Percentiles rank a stretch among this genome's conserved stretches.
phyloP scores from a whole-genome alignment of 2,113 vertebrate species.

The Phalacrocorax brasilianus region DNA sequence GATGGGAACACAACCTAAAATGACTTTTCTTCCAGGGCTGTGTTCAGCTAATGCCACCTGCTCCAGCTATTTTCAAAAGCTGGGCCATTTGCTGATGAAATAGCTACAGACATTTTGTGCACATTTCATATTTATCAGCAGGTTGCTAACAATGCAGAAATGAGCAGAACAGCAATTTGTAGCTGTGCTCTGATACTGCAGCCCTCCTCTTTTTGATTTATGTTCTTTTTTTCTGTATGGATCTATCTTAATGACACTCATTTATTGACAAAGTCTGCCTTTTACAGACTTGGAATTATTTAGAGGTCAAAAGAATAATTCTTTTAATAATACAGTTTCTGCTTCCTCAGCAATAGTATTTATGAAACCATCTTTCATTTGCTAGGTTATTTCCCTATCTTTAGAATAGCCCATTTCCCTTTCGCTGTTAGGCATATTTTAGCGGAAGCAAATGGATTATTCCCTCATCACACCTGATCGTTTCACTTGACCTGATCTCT shows the following conservation, averaged over 20 bases:
- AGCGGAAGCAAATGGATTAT: constrained; percentile 44
- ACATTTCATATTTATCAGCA: constrained; percentile 55
- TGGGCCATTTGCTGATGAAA: constrained; percentile 20
- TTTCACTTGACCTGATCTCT: constrained; percentile 51
- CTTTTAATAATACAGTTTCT: constrained; percentile 61
- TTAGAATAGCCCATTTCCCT: constrained; percentile 52
- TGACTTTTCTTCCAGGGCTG: not conserved
- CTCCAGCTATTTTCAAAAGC: constrained; percentile 19
- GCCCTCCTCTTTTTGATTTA: constrained; percentile 42
- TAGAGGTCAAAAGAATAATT: constrained; percentile 71
- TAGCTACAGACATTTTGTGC: constrained; percentile 23
- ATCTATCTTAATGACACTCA: constrained; percentile 58
- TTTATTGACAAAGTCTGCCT: constrained; percentile 61
- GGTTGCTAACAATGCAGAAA: constrained; percentile 58
- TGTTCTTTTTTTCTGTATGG: constrained; percentile 15
- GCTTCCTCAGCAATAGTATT: constrained; percentile 60
- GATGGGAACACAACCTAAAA: not conserved
- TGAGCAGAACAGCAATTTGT: constrained; percentile 42
- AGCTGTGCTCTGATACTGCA: constrained; percentile 13
- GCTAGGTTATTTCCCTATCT: constrained; percentile 53
- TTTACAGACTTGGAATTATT: constrained; percentile 63
- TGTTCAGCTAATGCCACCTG: not conserved
- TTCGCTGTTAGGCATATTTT: constrained; percentile 49
- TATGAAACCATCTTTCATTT: constrained; percentile 66
- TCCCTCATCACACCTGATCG: constrained; percentile 2